Conservation (phyloP, 2,797 vertebrate genomes). For the Semaprochilodus insignis region DNA sequence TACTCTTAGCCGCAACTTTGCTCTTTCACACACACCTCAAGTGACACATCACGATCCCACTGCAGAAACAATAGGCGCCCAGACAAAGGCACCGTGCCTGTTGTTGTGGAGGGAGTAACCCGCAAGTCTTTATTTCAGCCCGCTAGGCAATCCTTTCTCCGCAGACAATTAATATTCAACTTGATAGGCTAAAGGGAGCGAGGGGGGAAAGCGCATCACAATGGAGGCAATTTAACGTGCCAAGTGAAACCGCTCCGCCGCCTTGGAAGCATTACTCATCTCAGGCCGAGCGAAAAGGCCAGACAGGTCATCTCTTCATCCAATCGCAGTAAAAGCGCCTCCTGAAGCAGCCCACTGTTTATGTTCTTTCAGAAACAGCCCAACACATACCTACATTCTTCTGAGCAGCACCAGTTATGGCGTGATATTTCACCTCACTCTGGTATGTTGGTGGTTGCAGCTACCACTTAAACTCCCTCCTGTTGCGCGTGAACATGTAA, state of each 20-base stretch:
- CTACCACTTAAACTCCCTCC: conserved; percentile 61
- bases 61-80: conserved; percentile 59
- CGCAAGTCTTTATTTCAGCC: conserved; percentile 83
- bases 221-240: conserved; percentile 75
- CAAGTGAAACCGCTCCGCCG: conserved; percentile 73
- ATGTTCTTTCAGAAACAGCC: conserved; percentile 55
- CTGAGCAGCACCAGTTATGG: conserved; percentile 48
- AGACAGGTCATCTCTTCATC: conserved; percentile 60
- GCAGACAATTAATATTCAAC: conserved; percentile 85
- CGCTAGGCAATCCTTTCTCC: conserved; percentile 78
- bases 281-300: conserved; percentile 60
- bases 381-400: conserved; percentile 62
- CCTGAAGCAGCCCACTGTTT: conserved; percentile 54
- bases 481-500: conserved; percentile 70
- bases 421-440: conserved; percentile 41
- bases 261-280: conserved; percentile 66
- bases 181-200: conserved; percentile 76
- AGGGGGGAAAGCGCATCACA: conserved; percentile 70
- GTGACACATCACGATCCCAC: conserved; percentile 47
- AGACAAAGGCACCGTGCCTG: conserved; percentile 65
- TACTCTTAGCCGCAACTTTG: background rate
- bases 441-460: conserved; percentile 55
- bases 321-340: conserved; percentile 65
- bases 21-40: conserved; percentile 21
- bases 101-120: conserved; percentile 77